A percentile compares a stretch with the other conserved stretches of the same genome.
Evolutionary conservation across 2,888 invertebrate genomes (phyloP).

Genomic region (Tachina fera): DNA sequence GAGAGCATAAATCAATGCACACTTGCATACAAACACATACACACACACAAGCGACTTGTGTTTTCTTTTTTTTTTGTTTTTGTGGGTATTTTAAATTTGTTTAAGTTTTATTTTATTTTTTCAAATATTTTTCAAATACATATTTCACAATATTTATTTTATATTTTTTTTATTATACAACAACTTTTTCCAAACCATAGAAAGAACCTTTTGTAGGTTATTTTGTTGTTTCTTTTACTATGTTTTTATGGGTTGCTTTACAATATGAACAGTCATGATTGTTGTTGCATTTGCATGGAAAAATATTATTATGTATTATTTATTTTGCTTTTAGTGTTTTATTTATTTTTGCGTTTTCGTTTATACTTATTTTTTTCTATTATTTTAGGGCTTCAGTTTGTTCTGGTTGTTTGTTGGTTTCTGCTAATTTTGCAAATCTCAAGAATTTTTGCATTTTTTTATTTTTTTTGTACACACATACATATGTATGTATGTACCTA

Average conservation of each 20-base stretch:
- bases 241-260: conserved; percentile 11
- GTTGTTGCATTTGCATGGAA: background rate
- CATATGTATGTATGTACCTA: no score
- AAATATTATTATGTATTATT: conserved; percentile 30
- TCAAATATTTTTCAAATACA: background rate
- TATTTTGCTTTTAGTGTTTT: conserved; percentile 39
- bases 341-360: conserved; percentile 23
- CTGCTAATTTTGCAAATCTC: conserved; percentile 60
- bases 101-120: background rate
- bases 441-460: conserved; percentile 62
- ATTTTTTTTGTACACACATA: background rate
- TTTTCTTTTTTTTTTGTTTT: no score
- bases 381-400: conserved; percentile 60
- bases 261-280: conserved; percentile 21
- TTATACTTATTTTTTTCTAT: conserved; percentile 22
- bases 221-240: conserved; percentile 2
- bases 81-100: background rate
- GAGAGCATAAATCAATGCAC: conserved; percentile 27
- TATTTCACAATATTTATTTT: background rate
- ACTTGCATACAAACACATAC: background rate
- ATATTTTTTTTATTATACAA: background rate
- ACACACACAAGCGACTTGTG: background rate
- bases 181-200: no score
- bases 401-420: conserved; percentile 41
- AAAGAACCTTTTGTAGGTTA: no score